Evolutionary conservation across 2,888 invertebrate genomes (phyloP).

Genomic region (Stratiomys singularior): DNA sequence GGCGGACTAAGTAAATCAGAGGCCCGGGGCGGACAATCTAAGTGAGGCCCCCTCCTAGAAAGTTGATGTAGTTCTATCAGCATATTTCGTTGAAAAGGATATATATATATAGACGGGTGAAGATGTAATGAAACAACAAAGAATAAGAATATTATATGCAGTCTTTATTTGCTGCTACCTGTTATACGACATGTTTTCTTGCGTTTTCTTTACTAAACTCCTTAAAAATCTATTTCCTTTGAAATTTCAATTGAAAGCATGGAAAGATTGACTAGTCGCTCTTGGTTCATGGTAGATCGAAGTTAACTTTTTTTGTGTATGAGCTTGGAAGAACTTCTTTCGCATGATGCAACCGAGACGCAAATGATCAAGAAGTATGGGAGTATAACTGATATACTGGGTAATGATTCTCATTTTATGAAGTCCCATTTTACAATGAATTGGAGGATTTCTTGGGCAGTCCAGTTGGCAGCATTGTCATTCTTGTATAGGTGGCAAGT

Average conservation of each 20-base stretch:
- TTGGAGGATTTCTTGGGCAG: neutral
- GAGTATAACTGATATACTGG: neutral
- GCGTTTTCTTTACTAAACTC: neutral
- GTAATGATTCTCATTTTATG: neutral
- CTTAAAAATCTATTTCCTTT: neutral
- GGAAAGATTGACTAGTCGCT: neutral
- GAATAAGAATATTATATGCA: too few relatives aligned
- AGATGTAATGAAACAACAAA: too few relatives aligned
- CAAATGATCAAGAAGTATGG: neutral
- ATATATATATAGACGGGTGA: too few relatives aligned
- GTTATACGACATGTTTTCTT: too few relatives aligned
- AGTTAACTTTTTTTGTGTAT: neutral
- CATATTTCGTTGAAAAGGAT: too few relatives aligned
- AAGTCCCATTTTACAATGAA: neutral
- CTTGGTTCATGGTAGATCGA: neutral
- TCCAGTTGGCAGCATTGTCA: neutral
- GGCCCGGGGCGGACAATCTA: too few relatives aligned
- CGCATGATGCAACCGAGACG: conserved; percentile 3
- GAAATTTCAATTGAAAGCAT: neutral
- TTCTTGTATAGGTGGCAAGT: too few relatives aligned
- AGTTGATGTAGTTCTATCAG: too few relatives aligned
- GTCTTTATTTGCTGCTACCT: too few relatives aligned
- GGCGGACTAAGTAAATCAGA: too few relatives aligned
- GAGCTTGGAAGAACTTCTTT: neutral
- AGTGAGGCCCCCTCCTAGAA: too few relatives aligned